Base-by-base conservation (phyloP, 2,113 vertebrate genomes). In the Laticauda colubrina region DNA sequence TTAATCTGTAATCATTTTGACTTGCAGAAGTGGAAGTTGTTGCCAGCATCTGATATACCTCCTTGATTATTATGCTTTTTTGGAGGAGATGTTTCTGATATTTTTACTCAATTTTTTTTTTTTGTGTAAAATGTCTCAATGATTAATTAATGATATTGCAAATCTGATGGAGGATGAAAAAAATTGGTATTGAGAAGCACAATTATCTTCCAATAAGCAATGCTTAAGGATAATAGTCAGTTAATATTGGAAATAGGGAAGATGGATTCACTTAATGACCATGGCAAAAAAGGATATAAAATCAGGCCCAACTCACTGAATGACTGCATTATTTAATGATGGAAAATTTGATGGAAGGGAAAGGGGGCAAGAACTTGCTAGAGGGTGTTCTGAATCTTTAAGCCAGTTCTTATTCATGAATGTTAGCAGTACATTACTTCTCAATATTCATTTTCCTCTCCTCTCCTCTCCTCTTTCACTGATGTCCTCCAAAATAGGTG, bases 1-100 rank as follows among this genome's bases (percentile, higher is more conserved):
- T 95, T 89, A 95, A 96, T 94, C 53, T 88, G 95, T 94, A 95
- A 91, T 96, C 39, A 90, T 95, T 96, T 96, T 95, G n/a, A 39
- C 88, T 85, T 91, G 86, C 94, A 95, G 94, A 95, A 95, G 94
- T 90, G 9, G 94, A 94, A 96, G 93, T 95, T 90, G 54, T 95
- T 96, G 95, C 95, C 94, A 96, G 92, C 95, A 95, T 96, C 95
- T 96, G 96, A 96, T 96, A 92, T 96, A 92, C 88, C 91, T 96
- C 93, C 87, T 57, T 96, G 94, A 95, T 96, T 96, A 95, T 92
- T 55, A 43, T 94, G 89, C 53, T 86, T 95, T 75, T 92, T 96
- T 93, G 10, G 34, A 10, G 18, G 5, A 89, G 95, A 94, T 93
- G 93, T 96, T 96, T 96, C 92, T 94, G n/a, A 93, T 94, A 94